Evolutionary conservation across 2,797 vertebrate genomes (phyloP).

Genomic region (Phylloscopus collybita): DNA sequence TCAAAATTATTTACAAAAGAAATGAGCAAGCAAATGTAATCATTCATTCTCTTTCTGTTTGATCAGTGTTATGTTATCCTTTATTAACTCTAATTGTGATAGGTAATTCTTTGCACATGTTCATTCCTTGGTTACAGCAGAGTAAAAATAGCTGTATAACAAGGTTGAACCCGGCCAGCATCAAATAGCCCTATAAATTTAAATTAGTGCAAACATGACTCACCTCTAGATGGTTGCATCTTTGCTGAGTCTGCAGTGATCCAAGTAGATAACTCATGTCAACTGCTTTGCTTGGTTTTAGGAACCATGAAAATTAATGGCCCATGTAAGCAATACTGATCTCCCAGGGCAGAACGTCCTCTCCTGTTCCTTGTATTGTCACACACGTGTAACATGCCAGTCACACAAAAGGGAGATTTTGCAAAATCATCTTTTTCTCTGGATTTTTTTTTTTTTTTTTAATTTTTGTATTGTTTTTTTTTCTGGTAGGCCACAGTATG

Average conservation of each 20-base stretch:
- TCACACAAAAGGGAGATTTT: neutral
- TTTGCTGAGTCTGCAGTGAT: constrained; percentile 51
- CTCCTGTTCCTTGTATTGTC: neutral
- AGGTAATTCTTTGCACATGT: constrained; percentile 57
- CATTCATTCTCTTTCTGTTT: constrained; percentile 29
- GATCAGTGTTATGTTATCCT: constrained; percentile 20
- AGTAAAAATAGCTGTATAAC: neutral
- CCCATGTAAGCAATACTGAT: neutral
- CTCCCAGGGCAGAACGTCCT: neutral
- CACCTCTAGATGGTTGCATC: neutral
- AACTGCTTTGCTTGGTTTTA: neutral
- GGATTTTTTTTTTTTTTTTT: neutral
- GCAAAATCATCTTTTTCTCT: neutral
- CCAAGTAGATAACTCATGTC: neutral
- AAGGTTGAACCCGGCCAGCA: neutral
- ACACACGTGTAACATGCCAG: neutral
- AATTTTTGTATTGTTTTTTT: neutral
- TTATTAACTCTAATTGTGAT: constrained; percentile 36
- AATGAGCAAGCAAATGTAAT: constrained; percentile 9
- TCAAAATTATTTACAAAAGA: neutral
- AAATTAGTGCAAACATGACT: constrained; percentile 32
- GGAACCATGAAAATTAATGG: neutral
- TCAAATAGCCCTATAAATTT: constrained; percentile 31
- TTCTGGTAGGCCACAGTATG: constrained; percentile 87
- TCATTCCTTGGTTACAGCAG: neutral